Base-by-base conservation (phyloP, 2,888 invertebrate genomes). In the Anoplius nigerrimus region DNA sequence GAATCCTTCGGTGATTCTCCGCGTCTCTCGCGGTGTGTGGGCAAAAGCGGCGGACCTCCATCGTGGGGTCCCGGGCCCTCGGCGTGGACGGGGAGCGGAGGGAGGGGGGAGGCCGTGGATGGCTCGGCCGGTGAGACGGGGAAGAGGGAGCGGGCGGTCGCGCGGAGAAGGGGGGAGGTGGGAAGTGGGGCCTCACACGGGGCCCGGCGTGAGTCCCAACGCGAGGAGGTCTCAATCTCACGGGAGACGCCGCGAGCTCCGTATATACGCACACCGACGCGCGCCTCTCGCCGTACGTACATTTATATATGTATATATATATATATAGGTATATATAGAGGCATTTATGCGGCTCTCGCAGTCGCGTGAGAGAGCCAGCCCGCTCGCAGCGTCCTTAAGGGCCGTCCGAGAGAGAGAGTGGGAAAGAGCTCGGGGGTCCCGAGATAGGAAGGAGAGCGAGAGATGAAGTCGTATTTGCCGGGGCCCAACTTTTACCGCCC, bases 191-290 rank as follows among this genome's bases (percentile, higher is more conserved):
- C 80, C 81, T 76, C 80, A 79, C 82, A 76, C 76, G 74, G 83
- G 82, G 82, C 76, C 76, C 80, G 80, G 84, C 81, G 83, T 78
- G 81, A 84, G 79, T 77, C 83, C 72, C 83, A 77, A 76, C 84
- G 84, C 83, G 84, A 82, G 84, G 84, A 84, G 84, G 84, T 84
- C 84, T 84, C 84, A 84, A 84, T 84, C 84, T 84, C 80, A 82
- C 80, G 82, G 75, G 81, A 79, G 81, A 79, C 75, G 76, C 79
- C 78, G 82, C 75, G 66, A 78, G 78, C 69, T 43, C 13, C 54
- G 71, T 64, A 64, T 64, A 65, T 62, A 58, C 62, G 61, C 51
- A 65, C 66, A 34, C 43, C 24, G n/a, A 16, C 16, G 1, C 34
- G 18, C 20, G 6, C 15, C 20, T 20, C 53, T 18, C n/a, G 8